Evolutionary conservation across 2,888 invertebrate genomes (phyloP).

Genomic region (Cataglyphis cursor): DNA sequence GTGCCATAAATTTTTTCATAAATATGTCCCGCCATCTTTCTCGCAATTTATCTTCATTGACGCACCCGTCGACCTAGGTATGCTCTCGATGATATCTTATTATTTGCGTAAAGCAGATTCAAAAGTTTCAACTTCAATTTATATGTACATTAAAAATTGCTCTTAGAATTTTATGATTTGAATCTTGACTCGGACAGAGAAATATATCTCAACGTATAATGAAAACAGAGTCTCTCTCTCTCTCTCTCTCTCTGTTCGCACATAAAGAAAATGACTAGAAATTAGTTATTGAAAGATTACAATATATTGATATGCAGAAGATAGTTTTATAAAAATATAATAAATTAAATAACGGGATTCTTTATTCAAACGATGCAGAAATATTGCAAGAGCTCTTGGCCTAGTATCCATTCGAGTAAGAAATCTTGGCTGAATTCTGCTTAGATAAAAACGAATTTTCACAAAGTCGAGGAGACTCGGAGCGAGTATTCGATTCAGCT

Average conservation of each 20-base stretch:
- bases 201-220: neutral
- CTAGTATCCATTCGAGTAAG: neutral
- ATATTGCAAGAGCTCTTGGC: neutral
- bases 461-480: slow-evolving; percentile 53
- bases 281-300: neutral
- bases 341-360: neutral
- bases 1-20: slow-evolving; percentile 68
- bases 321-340: neutral
- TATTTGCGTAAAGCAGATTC: slow-evolving; percentile 5
- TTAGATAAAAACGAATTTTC: slow-evolving; percentile 47
- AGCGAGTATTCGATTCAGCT: slow-evolving; percentile 64
- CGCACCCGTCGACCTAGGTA: neutral
- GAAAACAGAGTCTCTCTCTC: neutral
- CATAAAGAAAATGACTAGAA: neutral
- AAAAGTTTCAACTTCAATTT: slow-evolving; percentile 26
- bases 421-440: neutral
- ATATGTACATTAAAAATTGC: neutral
- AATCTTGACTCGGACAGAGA: neutral
- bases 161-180: neutral
- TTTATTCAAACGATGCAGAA: neutral
- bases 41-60: slow-evolving; percentile 34
- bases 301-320: neutral
- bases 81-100: slow-evolving; percentile 23
- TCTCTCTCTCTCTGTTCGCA: neutral
- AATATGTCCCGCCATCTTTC: neutral